Percentiles rank a stretch among this genome's conserved stretches.
Evolutionary conservation across 2,888 invertebrate species (phyloP).

Genomic region (Leucophora obtusa): DNA sequence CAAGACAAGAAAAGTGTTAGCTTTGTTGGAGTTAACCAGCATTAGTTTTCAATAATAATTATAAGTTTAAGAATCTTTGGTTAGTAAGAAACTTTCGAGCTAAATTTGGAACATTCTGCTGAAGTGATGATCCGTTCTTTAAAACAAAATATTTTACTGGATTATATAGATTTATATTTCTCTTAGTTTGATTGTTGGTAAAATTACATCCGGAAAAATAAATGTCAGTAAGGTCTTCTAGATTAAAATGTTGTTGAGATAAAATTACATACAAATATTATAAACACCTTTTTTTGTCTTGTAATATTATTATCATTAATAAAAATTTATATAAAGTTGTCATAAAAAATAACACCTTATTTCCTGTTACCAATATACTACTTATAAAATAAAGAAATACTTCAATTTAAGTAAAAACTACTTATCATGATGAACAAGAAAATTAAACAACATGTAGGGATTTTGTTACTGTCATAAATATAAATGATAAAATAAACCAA

Average conservation of each 20-base stretch:
- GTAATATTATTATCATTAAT: slow-evolving; percentile 26
- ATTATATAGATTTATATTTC: not conserved
- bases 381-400: not conserved
- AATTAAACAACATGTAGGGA: not conserved
- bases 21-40: not conserved
- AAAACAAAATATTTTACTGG: not conserved
- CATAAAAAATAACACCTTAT: slow-evolving; percentile 14
- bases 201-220: slow-evolving; percentile 2
- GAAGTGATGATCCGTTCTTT: no score
- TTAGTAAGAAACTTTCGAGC: no score
- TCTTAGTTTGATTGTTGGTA: slow-evolving; percentile 14
- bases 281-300: slow-evolving; percentile 9
- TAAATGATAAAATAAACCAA: not conserved
- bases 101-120: no score
- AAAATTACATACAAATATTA: not conserved
- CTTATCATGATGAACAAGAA: slow-evolving; percentile 3
- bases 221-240: not conserved
- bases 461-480: not conserved
- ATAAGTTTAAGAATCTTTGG: no score
- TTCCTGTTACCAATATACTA: not conserved
- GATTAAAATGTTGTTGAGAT: not conserved
- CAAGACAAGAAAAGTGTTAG: not conserved
- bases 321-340: slow-evolving; percentile 22
- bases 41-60: not conserved
- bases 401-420: slow-evolving; percentile 10